phyloP scores from a whole-genome alignment of 2,888 invertebrate genomes.

The Acrobasis suavella region DNA sequence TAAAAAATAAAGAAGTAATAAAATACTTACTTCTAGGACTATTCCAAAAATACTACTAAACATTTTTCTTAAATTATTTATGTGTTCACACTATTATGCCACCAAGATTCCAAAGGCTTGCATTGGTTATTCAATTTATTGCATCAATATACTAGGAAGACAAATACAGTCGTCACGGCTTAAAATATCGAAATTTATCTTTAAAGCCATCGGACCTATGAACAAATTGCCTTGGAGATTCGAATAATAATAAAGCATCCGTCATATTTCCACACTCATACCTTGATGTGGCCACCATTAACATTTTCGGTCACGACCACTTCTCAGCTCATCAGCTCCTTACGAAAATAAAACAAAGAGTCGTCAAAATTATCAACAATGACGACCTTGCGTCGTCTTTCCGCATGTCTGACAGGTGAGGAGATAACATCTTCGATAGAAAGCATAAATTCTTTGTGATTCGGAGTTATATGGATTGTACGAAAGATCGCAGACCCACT shows the following conservation, averaged over 20 bases:
- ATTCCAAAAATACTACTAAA: too few species aligned
- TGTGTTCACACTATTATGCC: too few species aligned
- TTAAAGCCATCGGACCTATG: background rate
- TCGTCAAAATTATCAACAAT: conserved; percentile 53
- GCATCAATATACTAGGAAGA: conserved; percentile 1
- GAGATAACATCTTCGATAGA: conserved; percentile 50
- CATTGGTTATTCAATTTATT: conserved; percentile 1
- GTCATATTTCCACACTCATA: conserved; percentile 28
- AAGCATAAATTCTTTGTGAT: conserved; percentile 62
- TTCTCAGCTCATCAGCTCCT: conserved; percentile 28
- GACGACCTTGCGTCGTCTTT: conserved; percentile 50
- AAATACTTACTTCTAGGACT: too few species aligned
- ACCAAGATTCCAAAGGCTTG: background rate
- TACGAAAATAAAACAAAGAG: conserved; percentile 54
- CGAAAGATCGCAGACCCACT: too few species aligned
- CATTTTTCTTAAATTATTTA: too few species aligned
- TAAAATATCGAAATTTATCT: background rate
- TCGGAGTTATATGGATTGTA: conserved; percentile 31
- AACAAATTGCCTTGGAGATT: conserved; percentile 18
- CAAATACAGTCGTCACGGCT: background rate
- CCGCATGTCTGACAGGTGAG: too few species aligned
- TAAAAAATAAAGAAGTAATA: too few species aligned
- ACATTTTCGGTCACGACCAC: conserved; percentile 49
- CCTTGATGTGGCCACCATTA: conserved; percentile 25
- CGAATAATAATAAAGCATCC: conserved; percentile 24